These are phyloP conservation scores for Volucella inflata DNA, from an alignment of 2,888 invertebrate genomes.

Conservation along the genomic window DNA sequence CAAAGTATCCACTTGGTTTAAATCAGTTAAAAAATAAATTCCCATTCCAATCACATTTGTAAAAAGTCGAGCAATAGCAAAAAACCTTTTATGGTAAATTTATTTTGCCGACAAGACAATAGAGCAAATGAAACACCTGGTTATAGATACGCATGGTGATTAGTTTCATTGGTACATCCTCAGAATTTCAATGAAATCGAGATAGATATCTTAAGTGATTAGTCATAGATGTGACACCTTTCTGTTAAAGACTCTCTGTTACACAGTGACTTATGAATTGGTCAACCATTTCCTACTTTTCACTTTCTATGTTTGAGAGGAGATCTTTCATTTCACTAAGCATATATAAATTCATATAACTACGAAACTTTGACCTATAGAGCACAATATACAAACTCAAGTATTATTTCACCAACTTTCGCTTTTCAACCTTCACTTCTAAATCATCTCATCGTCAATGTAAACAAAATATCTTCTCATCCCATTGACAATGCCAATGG, in stretches of 20 bases:
- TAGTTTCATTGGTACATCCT: not conserved
- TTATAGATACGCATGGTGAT: not conserved
- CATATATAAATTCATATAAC: too few relatives aligned
- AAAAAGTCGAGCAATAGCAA: not conserved
- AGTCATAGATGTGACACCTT: too few relatives aligned
- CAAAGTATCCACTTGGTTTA: not conserved
- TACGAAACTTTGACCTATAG: not conserved
- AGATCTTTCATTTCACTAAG: too few relatives aligned
- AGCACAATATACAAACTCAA: not conserved
- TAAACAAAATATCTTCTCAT: slow-evolving; percentile 55
- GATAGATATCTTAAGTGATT: not conserved
- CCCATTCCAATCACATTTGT: slow-evolving; percentile 2
- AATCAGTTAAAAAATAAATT: not conserved
- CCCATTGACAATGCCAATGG: slow-evolving; percentile 61
- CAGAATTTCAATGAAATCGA: not conserved
- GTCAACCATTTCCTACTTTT: too few relatives aligned
- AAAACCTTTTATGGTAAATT: too few relatives aligned
- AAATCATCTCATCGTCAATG: slow-evolving; percentile 12
- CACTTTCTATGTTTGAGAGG: too few relatives aligned
- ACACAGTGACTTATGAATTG: too few relatives aligned
- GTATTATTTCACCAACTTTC: slow-evolving; percentile 52
- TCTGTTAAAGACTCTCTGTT: too few relatives aligned
- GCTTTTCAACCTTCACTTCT: slow-evolving; percentile 35
- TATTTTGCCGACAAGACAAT: not conserved
- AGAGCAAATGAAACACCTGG: not conserved